Evolutionary conservation across 2,888 invertebrate species (phyloP).

Genomic region (Oscheius myriophilus): DNA sequence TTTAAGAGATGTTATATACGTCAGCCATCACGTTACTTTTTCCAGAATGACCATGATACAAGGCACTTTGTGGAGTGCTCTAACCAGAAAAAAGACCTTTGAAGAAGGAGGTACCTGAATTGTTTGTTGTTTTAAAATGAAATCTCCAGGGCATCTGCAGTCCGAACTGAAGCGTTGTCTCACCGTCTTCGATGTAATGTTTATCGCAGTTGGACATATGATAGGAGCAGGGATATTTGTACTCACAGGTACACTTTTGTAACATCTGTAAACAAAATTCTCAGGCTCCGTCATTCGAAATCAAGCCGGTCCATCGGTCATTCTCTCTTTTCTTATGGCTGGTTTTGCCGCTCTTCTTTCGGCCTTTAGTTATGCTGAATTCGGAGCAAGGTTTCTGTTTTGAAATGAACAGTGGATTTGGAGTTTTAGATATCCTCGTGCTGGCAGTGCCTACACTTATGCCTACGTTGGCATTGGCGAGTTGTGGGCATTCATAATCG

Average conservation of each 20-base stretch:
- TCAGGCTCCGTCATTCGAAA: conserved; percentile 84
- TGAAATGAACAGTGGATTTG: neutral
- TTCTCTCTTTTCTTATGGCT: conserved; percentile 82
- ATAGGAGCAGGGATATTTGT: conserved; percentile 54
- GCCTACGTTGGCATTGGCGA: conserved; percentile 94
- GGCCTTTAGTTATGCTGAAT: conserved; percentile 78
- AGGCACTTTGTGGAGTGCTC: conserved; percentile 1
- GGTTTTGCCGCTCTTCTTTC: conserved; percentile 84
- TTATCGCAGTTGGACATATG: conserved; percentile 52
- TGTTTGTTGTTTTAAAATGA: neutral
- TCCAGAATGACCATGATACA: conserved; percentile 3
- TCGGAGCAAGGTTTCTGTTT: conserved; percentile 70
- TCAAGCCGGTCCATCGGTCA: conserved; percentile 89
- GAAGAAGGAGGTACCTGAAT: neutral
- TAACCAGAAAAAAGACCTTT: conserved; percentile 27
- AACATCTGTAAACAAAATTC: neutral
- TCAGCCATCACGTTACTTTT: no score
- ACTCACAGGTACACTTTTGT: conserved; percentile 31
- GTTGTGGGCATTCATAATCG: conserved; percentile 85
- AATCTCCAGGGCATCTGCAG: conserved; percentile 24
- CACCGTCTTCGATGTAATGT: conserved; percentile 43
- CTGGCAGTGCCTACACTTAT: conserved; percentile 81
- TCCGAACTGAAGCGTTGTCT: conserved; percentile 47
- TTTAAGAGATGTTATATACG: no score
- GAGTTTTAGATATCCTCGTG: conserved; percentile 79